Conservation (phyloP, 2,888 invertebrate species). For the Furcula furcula region DNA sequence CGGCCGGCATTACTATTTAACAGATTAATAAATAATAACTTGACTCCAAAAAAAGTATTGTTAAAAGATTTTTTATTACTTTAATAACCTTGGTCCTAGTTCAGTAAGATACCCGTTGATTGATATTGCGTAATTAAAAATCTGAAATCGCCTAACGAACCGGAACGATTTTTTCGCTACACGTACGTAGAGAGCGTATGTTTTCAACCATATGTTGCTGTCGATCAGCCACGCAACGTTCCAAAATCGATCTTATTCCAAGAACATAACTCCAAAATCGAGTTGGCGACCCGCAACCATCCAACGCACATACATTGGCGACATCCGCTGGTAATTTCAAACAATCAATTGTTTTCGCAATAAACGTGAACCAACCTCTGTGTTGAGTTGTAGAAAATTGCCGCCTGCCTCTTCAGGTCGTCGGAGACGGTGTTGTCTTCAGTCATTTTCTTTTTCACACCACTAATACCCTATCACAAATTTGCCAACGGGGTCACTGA, state of each 20-base stretch:
- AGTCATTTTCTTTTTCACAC: constrained; percentile 55
- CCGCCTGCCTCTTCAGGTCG: constrained; percentile 72
- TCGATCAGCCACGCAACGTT: constrained; percentile 1
- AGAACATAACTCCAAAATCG: constrained; percentile 6
- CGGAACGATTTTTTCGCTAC: constrained; percentile 25
- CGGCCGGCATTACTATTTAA: no score
- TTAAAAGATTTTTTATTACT: no score
- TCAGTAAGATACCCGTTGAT: no score
- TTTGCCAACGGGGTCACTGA: constrained; percentile 32
- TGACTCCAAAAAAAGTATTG: no score
- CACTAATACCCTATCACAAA: constrained; percentile 19
- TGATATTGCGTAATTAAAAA: no score
- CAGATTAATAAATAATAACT: no score
- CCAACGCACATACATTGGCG: no score
- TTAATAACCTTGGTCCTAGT: no score
- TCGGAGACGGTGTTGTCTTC: constrained; percentile 68
- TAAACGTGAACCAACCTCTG: constrained; percentile 67
- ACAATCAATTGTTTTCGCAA: constrained; percentile 28
- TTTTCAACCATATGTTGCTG: constrained; percentile 9
- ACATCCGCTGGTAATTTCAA: constrained; percentile 37
- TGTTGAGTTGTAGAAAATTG: constrained; percentile 74
- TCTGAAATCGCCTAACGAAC: constrained; percentile 7
- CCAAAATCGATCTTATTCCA: constrained; percentile 15
- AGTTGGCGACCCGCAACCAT: not conserved
- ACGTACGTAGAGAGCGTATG: constrained; percentile 7